These are phyloP conservation scores for Sturmia bella DNA, from an alignment of 2,888 invertebrate genomes.

Conservation along the genomic window DNA sequence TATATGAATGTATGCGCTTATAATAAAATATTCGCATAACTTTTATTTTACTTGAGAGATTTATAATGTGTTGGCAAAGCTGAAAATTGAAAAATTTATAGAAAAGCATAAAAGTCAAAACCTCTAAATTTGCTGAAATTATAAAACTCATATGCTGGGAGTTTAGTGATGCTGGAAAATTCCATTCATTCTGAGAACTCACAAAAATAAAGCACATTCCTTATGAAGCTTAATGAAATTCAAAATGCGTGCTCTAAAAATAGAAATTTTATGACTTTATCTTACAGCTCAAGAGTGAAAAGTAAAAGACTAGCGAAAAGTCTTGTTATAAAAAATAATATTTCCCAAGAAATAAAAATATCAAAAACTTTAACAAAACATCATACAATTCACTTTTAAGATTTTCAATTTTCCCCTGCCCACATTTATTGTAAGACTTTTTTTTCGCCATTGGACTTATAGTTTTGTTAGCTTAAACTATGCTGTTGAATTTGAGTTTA, in stretches of 20 bases:
- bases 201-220: constrained; percentile 11
- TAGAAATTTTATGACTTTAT: constrained; percentile 50
- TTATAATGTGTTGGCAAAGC: constrained; percentile 42
- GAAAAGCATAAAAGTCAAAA: constrained; percentile 10
- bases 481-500: background rate
- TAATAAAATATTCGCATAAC: constrained; percentile 28
- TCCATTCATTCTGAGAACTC: constrained; percentile 43
- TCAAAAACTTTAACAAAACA: background rate
- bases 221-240: constrained; percentile 62
- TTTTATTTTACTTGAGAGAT: constrained; percentile 55
- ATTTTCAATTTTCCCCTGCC: too few species aligned
- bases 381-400: background rate
- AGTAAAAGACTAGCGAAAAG: background rate
- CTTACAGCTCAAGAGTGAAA: background rate
- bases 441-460: background rate
- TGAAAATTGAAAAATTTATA: constrained; percentile 65
- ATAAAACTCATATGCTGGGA: constrained; percentile 47
- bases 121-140: constrained; percentile 35
- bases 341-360: background rate
- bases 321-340: too few species aligned
- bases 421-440: too few species aligned
- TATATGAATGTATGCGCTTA: too few species aligned
- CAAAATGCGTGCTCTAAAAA: constrained; percentile 52
- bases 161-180: constrained; percentile 30
- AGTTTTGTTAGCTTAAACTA: background rate